Percentiles rank a stretch among this genome's conserved stretches.
phyloP scores from a whole-genome alignment of 2,113 vertebrate species.

The Ifrita kowaldi region DNA sequence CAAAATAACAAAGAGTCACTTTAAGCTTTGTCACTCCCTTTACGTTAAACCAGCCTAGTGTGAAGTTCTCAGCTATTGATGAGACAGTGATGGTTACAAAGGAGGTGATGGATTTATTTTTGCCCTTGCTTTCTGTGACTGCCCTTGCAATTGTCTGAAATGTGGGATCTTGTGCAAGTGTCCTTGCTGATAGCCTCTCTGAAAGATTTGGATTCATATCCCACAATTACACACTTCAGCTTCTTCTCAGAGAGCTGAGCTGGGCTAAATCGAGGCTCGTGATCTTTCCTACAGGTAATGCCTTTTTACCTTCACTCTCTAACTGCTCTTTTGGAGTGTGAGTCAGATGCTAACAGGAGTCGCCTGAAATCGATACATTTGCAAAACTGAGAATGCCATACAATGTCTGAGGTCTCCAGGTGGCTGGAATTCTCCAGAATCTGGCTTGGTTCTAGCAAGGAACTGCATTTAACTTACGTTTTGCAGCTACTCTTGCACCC shows the following conservation, averaged over 20 bases:
- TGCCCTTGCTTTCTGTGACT: background rate
- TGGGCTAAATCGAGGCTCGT: background rate
- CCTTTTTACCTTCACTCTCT: background rate
- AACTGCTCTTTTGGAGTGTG: background rate
- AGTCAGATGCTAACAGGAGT: background rate
- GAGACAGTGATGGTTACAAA: background rate
- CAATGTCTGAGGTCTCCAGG: background rate
- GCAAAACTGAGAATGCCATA: background rate
- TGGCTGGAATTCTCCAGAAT: background rate
- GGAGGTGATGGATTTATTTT: background rate
- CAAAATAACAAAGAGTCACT: background rate
- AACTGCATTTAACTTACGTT: background rate
- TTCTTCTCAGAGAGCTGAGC: background rate
- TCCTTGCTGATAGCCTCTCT: background rate
- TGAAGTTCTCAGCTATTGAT: background rate
- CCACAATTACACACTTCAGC: background rate
- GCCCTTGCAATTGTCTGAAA: background rate
- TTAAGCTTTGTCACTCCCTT: background rate
- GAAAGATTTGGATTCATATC: background rate
- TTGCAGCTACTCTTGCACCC: background rate
- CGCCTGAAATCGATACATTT: background rate
- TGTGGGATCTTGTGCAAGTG: background rate
- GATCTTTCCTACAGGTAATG: background rate
- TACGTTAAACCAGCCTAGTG: background rate
- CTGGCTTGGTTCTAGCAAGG: background rate